Conservation (phyloP, 1,140 invertebrate species). For the Eurosta solidaginis region DNA sequence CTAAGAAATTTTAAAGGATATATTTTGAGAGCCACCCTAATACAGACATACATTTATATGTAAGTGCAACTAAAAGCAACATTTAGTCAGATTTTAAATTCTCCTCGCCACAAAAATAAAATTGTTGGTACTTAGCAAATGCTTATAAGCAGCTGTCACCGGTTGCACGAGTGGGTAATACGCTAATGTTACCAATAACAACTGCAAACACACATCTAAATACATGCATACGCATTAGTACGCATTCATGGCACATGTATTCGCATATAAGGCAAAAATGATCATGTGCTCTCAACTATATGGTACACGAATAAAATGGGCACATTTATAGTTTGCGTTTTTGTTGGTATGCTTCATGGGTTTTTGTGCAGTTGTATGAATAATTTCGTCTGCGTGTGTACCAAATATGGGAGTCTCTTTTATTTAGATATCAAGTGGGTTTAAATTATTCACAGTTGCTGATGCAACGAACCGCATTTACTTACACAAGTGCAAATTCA, state of each 20-base stretch:
- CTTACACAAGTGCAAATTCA: neutral
- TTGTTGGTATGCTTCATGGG: neutral
- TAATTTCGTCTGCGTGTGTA: neutral
- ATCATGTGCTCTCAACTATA: neutral
- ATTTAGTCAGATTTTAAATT: too few species aligned
- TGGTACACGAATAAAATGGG: constrained; percentile 18
- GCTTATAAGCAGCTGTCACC: constrained; percentile 14
- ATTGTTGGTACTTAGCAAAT: constrained; percentile 23
- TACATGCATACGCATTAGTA: neutral
- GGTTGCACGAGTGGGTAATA: constrained; percentile 7
- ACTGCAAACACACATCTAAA: neutral
- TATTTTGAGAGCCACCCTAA: too few species aligned
- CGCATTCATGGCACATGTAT: too few species aligned
- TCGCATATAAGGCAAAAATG: neutral
- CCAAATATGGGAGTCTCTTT: too few species aligned
- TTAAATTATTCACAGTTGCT: neutral
- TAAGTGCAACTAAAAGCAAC: too few species aligned
- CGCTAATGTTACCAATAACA: neutral
- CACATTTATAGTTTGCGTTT: neutral
- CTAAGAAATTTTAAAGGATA: too few species aligned
- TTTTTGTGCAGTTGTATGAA: neutral
- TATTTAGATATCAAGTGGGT: neutral
- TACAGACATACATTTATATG: too few species aligned
- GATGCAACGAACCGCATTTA: neutral
- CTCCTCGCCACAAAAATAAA: too few species aligned